Percentiles rank a stretch among this genome's conserved stretches.
Conservation (phyloP, 2,888 invertebrate species). For the Chironomus riparius region DNA sequence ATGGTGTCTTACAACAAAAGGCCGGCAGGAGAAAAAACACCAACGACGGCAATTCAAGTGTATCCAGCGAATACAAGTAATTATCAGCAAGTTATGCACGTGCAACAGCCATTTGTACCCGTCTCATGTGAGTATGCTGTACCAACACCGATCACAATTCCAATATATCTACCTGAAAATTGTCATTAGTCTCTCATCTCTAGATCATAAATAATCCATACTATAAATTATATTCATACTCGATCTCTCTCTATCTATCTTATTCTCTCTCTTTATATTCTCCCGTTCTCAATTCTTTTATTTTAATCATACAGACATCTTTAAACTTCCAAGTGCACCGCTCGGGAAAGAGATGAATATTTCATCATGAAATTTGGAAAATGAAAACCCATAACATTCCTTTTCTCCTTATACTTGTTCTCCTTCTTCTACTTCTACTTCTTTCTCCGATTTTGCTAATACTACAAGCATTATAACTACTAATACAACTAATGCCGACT, state of each 20-base stretch:
- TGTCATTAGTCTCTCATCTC: slow-evolving; percentile 23
- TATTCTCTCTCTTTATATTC: neutral
- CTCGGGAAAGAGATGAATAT: slow-evolving; percentile 26
- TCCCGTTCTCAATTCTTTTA: too few species aligned
- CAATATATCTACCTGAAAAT: slow-evolving; percentile 3
- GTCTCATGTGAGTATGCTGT: slow-evolving; percentile 91
- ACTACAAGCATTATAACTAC: neutral
- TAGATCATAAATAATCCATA: slow-evolving; percentile 12
- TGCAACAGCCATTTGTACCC: slow-evolving; percentile 91
- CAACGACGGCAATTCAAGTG: slow-evolving; percentile 68
- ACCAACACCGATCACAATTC: slow-evolving; percentile 34
- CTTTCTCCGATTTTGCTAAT: neutral
- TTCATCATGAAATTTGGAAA: slow-evolving; percentile 26
- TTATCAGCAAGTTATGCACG: slow-evolving; percentile 92
- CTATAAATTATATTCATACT: neutral
- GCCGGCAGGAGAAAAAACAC: slow-evolving; percentile 88
- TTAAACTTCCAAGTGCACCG: slow-evolving; percentile 25
- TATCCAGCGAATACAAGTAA: slow-evolving; percentile 87
- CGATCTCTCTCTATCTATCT: neutral
- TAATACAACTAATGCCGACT: neutral
- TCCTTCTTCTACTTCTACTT: neutral
- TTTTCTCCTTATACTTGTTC: neutral
- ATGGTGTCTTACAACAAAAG: slow-evolving; percentile 87
- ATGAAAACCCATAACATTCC: slow-evolving; percentile 23
- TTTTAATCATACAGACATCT: slow-evolving; percentile 6